Percentiles rank a stretch among this genome's conserved stretches.
Conservation (phyloP, 2,888 invertebrate species). For the Himalopsyche tibetana region DNA sequence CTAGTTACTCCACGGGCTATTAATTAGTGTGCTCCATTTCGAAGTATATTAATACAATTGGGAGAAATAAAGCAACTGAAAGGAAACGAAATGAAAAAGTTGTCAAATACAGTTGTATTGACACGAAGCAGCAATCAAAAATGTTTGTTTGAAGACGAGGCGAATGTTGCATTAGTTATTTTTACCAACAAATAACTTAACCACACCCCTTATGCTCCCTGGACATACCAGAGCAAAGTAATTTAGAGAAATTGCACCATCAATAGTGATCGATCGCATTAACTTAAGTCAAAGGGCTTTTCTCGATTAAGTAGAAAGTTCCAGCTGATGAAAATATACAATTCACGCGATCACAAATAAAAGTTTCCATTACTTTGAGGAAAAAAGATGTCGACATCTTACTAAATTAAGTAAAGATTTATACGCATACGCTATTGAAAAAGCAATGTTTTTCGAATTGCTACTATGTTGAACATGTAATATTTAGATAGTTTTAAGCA, state of each 20-base stretch:
- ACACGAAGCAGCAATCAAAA: not conserved
- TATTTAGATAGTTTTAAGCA: no score
- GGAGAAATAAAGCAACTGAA: not conserved
- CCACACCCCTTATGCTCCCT: conserved; percentile 2
- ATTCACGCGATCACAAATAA: not conserved
- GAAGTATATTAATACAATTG: not conserved
- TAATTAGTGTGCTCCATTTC: not conserved
- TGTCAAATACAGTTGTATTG: conserved; percentile 7
- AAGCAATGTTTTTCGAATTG: no score
- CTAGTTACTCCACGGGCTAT: no score
- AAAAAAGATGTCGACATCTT: no score
- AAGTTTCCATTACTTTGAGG: not conserved
- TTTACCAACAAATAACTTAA: conserved; percentile 3
- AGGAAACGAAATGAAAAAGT: not conserved
- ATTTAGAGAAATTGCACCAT: conserved; percentile 42
- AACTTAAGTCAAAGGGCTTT: conserved; percentile 36
- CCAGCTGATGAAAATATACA: conserved; percentile 6
- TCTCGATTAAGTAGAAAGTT: conserved; percentile 14
- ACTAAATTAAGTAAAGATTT: no score
- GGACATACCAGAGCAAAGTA: conserved; percentile 11
- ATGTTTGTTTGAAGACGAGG: not conserved
- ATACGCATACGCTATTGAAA: no score
- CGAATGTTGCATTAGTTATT: conserved; percentile 10
- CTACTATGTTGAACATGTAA: no score
- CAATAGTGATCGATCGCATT: conserved; percentile 29